phyloP scores from a whole-genome alignment of 1,140 invertebrate genomes.

The Temnothorax longispinosus region DNA sequence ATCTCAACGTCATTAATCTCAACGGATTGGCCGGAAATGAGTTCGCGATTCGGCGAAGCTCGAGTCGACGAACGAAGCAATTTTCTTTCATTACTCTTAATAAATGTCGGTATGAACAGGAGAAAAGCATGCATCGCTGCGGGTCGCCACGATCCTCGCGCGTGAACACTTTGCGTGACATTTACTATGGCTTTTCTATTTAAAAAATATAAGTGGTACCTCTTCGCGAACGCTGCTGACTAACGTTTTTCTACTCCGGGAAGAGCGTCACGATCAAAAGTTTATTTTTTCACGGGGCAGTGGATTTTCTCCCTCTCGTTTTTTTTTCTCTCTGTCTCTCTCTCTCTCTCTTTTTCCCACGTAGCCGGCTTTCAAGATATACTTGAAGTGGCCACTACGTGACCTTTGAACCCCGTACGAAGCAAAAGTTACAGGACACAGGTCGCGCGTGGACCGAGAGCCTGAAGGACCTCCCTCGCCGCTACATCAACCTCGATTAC shows the following conservation, averaged over 20 bases:
- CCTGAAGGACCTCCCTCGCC: conserved; percentile 30
- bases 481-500: conserved; percentile 61
- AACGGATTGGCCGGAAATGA: neutral
- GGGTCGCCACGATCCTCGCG: too few species aligned
- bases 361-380: conserved; percentile 35
- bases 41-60: neutral
- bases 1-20: conserved; percentile 1
- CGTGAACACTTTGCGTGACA: neutral
- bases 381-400: conserved; percentile 49
- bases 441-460: conserved; percentile 12
- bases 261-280: conserved; percentile 40
- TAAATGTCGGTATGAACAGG: neutral
- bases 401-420: conserved; percentile 47
- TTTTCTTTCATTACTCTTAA: neutral
- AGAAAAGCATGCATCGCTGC: neutral
- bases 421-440: conserved; percentile 48
- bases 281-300: conserved; percentile 30
- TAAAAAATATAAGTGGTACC: conserved; percentile 8
- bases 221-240: conserved; percentile 2
- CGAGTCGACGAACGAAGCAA: neutral
- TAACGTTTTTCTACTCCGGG: neutral
- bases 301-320: neutral
- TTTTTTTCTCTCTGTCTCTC: neutral
- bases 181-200: neutral
- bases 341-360: neutral